phyloP scores from a whole-genome alignment of 1,140 invertebrate species.

The Drosophila parvula region DNA sequence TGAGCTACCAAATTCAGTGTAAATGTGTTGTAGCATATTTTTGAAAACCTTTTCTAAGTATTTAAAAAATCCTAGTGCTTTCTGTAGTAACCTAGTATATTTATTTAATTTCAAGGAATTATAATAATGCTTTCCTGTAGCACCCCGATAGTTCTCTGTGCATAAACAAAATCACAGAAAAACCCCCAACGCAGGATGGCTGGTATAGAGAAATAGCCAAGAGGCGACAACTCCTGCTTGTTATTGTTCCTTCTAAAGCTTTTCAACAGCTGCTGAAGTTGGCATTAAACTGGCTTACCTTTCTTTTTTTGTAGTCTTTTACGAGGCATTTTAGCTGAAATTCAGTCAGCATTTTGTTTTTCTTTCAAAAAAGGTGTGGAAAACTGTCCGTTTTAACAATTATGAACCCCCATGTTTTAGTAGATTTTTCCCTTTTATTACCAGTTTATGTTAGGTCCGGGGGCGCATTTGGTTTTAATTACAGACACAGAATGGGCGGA shows the following conservation, averaged over 20 bases:
- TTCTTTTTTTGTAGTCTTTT: not conserved
- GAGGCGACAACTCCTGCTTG: not conserved
- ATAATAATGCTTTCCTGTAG: too few species aligned
- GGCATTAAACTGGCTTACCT: not conserved
- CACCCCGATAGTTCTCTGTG: not conserved
- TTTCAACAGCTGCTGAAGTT: not conserved
- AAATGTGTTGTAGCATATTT: too few species aligned
- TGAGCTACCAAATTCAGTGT: too few species aligned
- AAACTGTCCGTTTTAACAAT: too few species aligned
- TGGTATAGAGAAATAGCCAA: not conserved
- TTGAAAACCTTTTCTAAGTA: too few species aligned
- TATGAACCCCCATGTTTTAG: not conserved
- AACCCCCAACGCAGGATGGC: not conserved
- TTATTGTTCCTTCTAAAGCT: not conserved
- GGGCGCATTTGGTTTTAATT: constrained; percentile 19
- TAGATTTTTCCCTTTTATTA: not conserved
- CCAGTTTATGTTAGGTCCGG: not conserved
- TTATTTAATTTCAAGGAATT: too few species aligned
- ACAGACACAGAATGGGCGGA: not conserved
- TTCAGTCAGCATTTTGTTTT: not conserved
- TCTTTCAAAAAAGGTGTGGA: not conserved
- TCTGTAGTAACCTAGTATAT: too few species aligned
- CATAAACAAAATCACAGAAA: not conserved
- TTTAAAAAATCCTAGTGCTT: too few species aligned
- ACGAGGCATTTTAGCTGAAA: not conserved